Evolutionary conservation across 1,140 invertebrate genomes (phyloP), one percentile per base, ranked within the genome.

Genomic region (Caerostris extrusa): DNA sequence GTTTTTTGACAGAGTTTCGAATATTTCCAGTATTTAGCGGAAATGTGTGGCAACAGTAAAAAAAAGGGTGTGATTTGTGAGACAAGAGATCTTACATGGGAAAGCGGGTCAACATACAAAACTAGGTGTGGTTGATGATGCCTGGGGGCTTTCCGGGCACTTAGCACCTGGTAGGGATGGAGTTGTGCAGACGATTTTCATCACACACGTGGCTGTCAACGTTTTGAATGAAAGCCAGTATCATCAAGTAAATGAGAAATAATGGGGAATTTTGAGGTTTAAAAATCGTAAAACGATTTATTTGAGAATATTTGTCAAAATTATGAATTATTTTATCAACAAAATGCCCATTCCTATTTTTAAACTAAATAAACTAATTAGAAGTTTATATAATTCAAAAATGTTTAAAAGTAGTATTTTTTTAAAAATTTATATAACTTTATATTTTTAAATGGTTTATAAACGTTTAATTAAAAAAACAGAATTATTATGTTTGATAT

Each of bases 81-180:
- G 34, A 77, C 71, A 77, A 77, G 34, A 77, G 71, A 77, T 50
- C 71, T 77, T 5, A 10, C 61, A 17, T 64, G 61, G 19, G 34
- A 77, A 77, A 77, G 34, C 71, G 71, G 71, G 71, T 77, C 71
- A 77, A 34, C 10, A 34, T 77, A 77, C 50, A 77, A 50, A 7
- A 77, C 34, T 34, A 77, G 71, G 71, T 77, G 71, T 77, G 71
- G 50, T 50, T 34, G 34, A 34, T 12, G 12, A 12, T 77, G 50
- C 34, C 71, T 50, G 34, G 71, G 34, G 71, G 71, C 71, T 34
- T 3, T 77, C 53, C 34, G 71, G 50, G 71, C 71, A 50, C 61
- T n/a, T 67, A 14, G n/a, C 71, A 50, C 71, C 71, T 77, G 71
- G 34, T 77, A 10, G 71, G 8, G 71, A 77, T 34, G 71, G 53